Evolutionary conservation across 2,888 invertebrate species (phyloP).

Genomic region (Drosophila paracracens): DNA sequence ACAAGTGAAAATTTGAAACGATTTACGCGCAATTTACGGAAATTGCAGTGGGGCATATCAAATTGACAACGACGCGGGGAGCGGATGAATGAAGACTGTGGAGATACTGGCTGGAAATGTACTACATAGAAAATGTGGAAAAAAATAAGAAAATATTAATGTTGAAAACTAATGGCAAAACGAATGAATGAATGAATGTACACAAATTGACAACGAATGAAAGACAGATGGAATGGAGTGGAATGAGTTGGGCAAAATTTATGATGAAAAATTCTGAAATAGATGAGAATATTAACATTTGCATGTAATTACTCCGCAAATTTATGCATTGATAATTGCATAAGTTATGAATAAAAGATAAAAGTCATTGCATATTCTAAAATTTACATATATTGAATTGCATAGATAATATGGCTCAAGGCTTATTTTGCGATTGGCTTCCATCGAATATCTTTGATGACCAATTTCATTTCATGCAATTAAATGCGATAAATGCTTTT

Average conservation of each 20-base stretch:
- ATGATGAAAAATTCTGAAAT: slow-evolving; percentile 32
- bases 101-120: slow-evolving; percentile 3
- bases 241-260: slow-evolving; percentile 13
- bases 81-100: not conserved
- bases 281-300: slow-evolving; percentile 42
- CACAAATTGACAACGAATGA: slow-evolving; percentile 38
- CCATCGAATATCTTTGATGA: slow-evolving; percentile 11
- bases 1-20: slow-evolving; percentile 82
- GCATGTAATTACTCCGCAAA: slow-evolving; percentile 47
- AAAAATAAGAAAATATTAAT: slow-evolving; percentile 10
- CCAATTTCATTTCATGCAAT: slow-evolving; percentile 19
- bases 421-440: slow-evolving; percentile 14
- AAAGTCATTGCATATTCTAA: slow-evolving; percentile 9
- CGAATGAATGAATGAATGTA: slow-evolving; percentile 40
- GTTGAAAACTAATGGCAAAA: slow-evolving; percentile 64
- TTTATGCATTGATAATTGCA: slow-evolving; percentile 54
- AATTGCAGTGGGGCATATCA: slow-evolving; percentile 77
- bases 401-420: not conserved
- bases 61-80: slow-evolving; percentile 58
- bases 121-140: not conserved
- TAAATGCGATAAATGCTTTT: slow-evolving; percentile 5
- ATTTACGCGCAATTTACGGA: slow-evolving; percentile 78
- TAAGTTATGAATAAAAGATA: slow-evolving; percentile 38
- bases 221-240: slow-evolving; percentile 1
- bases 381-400: slow-evolving; percentile 16